These are phyloP conservation scores for Eonycteris spelaea DNA, from an alignment of 2,113 vertebrate species.

Conservation along the genomic window DNA sequence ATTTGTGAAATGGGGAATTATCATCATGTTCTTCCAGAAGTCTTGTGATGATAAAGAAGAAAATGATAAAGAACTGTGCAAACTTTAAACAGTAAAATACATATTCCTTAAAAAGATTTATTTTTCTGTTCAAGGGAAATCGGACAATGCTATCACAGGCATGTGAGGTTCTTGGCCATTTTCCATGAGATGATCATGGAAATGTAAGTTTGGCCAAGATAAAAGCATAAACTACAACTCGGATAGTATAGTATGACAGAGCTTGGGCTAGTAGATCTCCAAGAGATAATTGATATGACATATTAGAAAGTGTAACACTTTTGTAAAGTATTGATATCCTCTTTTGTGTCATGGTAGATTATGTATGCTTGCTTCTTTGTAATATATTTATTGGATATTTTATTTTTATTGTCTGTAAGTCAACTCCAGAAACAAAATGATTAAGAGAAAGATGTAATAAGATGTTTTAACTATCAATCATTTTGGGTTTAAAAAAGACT, in stretches of 20 bases:
- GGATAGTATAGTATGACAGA: background rate
- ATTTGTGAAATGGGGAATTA: background rate
- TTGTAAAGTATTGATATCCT: background rate
- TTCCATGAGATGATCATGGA: background rate
- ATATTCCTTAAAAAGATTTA: background rate
- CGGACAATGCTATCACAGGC: accelerated
- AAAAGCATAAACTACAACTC: background rate
- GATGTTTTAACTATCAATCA: background rate
- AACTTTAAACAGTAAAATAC: background rate
- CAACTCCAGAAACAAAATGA: background rate
- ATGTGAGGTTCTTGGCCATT: background rate
- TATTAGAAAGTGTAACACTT: background rate
- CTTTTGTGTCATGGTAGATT: background rate
- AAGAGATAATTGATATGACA: background rate
- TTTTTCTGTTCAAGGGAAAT: background rate
- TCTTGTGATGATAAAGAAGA: background rate
- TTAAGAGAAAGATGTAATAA: background rate
- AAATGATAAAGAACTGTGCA: background rate
- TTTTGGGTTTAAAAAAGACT: background rate
- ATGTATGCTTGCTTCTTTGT: background rate
- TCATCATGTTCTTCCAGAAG: background rate
- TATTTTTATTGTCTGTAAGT: background rate
- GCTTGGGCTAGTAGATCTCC: background rate
- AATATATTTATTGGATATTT: background rate
- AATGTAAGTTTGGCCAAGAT: background rate